phyloP scores from a whole-genome alignment of 35 echinoderm and acorn worm genomes.

The Holothuria glaberrima region DNA sequence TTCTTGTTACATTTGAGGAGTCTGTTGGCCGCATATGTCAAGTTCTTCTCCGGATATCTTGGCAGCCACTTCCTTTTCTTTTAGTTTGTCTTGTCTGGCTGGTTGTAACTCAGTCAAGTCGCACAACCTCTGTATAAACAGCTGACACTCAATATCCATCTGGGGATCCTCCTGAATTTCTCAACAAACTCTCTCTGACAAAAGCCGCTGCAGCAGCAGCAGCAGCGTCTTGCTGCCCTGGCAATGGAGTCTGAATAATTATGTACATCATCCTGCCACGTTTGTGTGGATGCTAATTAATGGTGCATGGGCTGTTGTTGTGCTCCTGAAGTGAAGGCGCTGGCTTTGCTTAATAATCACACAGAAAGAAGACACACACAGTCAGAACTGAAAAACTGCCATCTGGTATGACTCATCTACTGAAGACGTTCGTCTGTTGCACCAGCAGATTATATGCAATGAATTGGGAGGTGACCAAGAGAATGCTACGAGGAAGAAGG shows the following conservation, averaged over 20 bases:
- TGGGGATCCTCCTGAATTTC: neutral
- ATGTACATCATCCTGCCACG: conserved; percentile 22
- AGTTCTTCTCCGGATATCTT: too few relatives aligned
- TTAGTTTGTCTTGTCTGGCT: neutral
- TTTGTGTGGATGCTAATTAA: conserved; percentile 41
- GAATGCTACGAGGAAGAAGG: too few relatives aligned
- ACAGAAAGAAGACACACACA: too few relatives aligned
- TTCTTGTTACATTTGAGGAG: too few relatives aligned
- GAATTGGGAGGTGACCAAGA: too few relatives aligned
- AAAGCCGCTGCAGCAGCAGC: neutral
- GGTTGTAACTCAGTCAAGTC: conserved; percentile 25
- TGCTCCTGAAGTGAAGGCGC: too few relatives aligned
- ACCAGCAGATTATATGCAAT: too few relatives aligned
- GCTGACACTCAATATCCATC: conserved; percentile 13
- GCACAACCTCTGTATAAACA: conserved; percentile 19
- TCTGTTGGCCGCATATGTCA: too few relatives aligned
- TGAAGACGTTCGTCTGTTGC: too few relatives aligned
- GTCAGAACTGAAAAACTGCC: too few relatives aligned
- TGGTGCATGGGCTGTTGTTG: neutral
- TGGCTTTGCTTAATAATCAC: too few relatives aligned
- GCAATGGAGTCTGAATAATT: conserved; percentile 39
- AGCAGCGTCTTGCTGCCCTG: neutral
- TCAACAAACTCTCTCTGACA: neutral
- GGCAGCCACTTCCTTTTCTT: conserved; percentile 6
- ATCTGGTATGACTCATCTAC: too few relatives aligned